Evolutionary conservation across 2,797 vertebrate species (phyloP), one percentile per base, ranked within the genome.

Genomic region (Catharus ustulatus): DNA sequence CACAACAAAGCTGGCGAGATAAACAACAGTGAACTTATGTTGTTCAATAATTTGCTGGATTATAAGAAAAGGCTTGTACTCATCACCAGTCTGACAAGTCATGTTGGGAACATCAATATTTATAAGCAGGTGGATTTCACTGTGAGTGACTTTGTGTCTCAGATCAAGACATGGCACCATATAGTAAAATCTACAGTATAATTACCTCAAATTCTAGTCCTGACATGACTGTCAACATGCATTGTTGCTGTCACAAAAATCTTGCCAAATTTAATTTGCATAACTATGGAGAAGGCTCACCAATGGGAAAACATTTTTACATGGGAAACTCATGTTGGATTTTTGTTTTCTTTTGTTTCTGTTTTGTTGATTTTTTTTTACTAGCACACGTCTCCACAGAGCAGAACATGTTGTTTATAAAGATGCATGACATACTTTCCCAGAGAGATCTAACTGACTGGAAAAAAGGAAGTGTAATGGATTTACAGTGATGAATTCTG

Each of bases 31-130:
- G 69, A 95, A 95, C 23, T 96, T 95, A 62, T 55, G 91, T 69
- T 95, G 87, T 94, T 95, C 93, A 84, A 76, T 95, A 95, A 95
- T 94, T 96, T 36, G 51, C 90, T 96, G 94, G 81, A 95, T 95
- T 95, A 93, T 91, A 96, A 89, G 72, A 96, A 90, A 90, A 74
- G 84, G 45, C 61, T 95, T 90, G 90, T 94, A 94, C 90, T 96
- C 84, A 97, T 94, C 92, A 87, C 84, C 93, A 92, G 21, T 68
- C 69, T 96, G 93, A 96, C 94, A 97, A 95, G 78, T 93, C 90
- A 59, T 95, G 69, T 93, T 93, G 93, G 43, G 93, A 94, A 76
- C 76, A 97, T 96, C 94, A 95, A 96, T 97, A 96, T 96, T 97
- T 96, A 95, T 95, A 94, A 96, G 91, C 87, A 95, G 78, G 91